These are phyloP conservation scores for Polydrusus cervinus DNA, from an alignment of 2,888 invertebrate species.

Conservation along the genomic window DNA sequence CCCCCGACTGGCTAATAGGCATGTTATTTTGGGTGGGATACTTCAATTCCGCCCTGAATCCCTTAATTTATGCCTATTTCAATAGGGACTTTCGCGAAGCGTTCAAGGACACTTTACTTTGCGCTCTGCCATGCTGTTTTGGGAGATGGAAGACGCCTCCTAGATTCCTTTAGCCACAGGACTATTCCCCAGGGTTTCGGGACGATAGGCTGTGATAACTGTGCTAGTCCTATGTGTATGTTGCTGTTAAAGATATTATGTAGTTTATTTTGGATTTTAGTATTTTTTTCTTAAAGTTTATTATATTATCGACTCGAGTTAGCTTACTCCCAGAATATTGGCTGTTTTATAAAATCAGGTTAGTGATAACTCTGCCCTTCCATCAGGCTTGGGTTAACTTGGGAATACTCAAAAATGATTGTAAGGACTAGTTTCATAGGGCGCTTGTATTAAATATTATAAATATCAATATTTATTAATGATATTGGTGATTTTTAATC, in stretches of 20 bases:
- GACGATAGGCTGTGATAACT: constrained; percentile 67
- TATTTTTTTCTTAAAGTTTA: neutral
- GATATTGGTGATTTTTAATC: no score
- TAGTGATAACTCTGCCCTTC: no score
- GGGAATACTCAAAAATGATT: no score
- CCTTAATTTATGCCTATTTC: constrained; percentile 96
- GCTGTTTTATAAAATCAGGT: no score
- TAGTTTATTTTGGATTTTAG: neutral
- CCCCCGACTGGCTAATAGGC: constrained; percentile 80
- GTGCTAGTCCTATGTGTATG: constrained; percentile 22
- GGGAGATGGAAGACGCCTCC: constrained; percentile 82
- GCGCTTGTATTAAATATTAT: no score
- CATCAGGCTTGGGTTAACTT: no score
- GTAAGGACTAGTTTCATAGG: no score
- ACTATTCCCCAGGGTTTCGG: constrained; percentile 61
- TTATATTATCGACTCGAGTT: no score
- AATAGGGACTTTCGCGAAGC: constrained; percentile 97
- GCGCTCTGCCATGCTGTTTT: constrained; percentile 89
- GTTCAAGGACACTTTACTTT: constrained; percentile 92
- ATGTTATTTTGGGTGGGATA: constrained; percentile 96
- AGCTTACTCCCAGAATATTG: no score
- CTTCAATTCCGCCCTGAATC: constrained; percentile 96
- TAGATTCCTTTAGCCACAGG: constrained; percentile 71
- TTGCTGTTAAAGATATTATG: neutral
- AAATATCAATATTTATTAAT: no score